Base-by-base conservation (phyloP, 2,888 invertebrate genomes). In the Barypeithes pellucidus region DNA sequence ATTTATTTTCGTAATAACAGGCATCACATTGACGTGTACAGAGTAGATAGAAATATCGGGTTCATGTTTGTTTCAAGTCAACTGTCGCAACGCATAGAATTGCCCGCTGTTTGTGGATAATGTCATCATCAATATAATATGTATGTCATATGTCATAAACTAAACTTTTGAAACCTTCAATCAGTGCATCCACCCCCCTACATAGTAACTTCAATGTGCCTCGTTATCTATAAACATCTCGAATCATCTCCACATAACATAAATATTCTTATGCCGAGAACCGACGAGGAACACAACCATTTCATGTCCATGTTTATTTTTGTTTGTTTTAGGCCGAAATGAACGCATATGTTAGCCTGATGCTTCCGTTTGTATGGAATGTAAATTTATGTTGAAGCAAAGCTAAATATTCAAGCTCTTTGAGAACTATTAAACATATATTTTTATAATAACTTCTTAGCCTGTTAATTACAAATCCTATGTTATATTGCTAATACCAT, bases 321-420 rank as follows among this genome's bases (percentile, higher is more conserved):
- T 67, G 57, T 47, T 63, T 29, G 57, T 47, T 63, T 29, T 63
- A 33, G 39, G 50, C 52, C 39, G 22, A 65, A 52, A 16, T 57
- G 54, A 57, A 57, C 54, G 36, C 54, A 57, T 57, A 57, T 57
- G 54, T n/a, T 33, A 18, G 33, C 54, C 54, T 57, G 54, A 57
- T 57, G 63, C 63, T 50, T 63, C 63, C 63, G 47, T 63, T 63
- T 33, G 50, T 36, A 7, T 47, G 50, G 63, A 63, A 63, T 63
- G 63, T 33, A 50, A 57, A 14, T 33, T 33, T 50, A 33, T 33
- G 33, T 63, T 63, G 29, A 29, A 63, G 33, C 12, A 29, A 45
- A 63, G 16, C 12, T 45, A 33, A 33, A 47, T 20, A 50, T 50
- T 33, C 50, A 18, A 43, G 50, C 5, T 50, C 50, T 24, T 63